Evolutionary conservation across 1,140 invertebrate genomes (phyloP).

Genomic region (Popillia japonica): DNA sequence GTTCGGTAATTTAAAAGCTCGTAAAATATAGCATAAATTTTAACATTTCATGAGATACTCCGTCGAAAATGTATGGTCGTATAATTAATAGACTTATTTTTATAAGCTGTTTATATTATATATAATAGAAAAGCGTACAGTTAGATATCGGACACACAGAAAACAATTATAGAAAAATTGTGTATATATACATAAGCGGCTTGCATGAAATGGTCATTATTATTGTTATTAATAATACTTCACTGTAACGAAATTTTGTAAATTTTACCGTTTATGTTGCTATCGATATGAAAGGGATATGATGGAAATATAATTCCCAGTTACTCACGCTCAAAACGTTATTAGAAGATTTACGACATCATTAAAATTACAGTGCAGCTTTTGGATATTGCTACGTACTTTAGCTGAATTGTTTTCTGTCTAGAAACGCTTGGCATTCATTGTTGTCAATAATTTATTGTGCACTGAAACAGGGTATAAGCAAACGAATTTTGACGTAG

Average conservation of each 20-base stretch:
- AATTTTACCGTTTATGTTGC: background rate
- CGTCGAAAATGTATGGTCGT: background rate
- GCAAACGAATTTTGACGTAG: background rate
- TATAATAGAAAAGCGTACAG: background rate
- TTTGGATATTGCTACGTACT: constrained; percentile 22
- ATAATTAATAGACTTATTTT: background rate
- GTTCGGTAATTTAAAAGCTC: constrained; percentile 10
- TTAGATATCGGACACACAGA: background rate
- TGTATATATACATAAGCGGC: too few relatives aligned
- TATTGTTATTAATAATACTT: background rate
- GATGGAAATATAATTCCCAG: background rate
- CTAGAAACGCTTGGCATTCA: background rate
- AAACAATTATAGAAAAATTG: background rate
- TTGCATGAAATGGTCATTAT: background rate
- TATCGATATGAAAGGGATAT: constrained; percentile 10
- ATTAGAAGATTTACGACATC: constrained; percentile 25
- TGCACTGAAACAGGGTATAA: background rate
- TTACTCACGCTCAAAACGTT: constrained; percentile 5
- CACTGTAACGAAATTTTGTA: background rate
- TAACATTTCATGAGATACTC: background rate
- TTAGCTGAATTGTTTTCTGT: constrained; percentile 20
- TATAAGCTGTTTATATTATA: background rate
- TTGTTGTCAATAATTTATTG: constrained; percentile 2
- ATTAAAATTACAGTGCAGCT: constrained; percentile 25
- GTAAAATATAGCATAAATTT: constrained; percentile 12